These are phyloP conservation scores for Dendrocincla tyrannina DNA, from an alignment of 2,797 vertebrate species.

Conservation along the genomic window DNA sequence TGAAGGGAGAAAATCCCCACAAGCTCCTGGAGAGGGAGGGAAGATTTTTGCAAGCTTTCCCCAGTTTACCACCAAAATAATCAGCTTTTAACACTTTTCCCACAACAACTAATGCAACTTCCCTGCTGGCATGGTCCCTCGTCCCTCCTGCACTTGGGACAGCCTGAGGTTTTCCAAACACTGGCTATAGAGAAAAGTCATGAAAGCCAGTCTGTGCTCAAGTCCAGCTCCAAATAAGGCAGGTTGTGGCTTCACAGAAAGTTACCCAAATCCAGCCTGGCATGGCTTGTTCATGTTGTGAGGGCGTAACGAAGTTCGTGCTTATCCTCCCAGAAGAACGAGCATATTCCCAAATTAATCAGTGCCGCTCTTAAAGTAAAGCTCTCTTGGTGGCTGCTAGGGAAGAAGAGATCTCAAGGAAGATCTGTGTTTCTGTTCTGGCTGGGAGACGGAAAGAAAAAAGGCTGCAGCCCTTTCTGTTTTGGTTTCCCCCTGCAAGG, in stretches of 20 bases:
- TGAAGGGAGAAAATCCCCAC: neutral
- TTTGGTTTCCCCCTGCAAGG: neutral
- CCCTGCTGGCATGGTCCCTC: accelerated
- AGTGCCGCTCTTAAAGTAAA: neutral
- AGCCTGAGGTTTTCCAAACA: neutral
- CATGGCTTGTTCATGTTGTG: neutral
- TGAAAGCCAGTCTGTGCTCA: neutral
- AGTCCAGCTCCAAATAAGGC: conserved; percentile 55
- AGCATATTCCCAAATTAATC: neutral
- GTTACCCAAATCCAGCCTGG: conserved; percentile 5
- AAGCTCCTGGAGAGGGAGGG: neutral
- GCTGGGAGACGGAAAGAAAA: neutral
- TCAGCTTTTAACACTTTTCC: neutral
- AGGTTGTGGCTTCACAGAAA: neutral
- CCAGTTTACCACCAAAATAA: neutral
- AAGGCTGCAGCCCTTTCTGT: neutral
- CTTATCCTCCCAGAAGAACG: neutral
- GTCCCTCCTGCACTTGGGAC: neutral
- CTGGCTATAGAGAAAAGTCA: neutral
- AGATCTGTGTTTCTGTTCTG: neutral
- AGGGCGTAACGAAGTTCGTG: neutral
- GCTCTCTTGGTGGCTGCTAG: neutral
- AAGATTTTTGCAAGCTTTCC: neutral
- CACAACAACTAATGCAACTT: neutral
- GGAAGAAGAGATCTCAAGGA: neutral